Evolutionary conservation across 1,140 invertebrate species (phyloP), one percentile per base, ranked within the genome.

Genomic region (Drosophila kepulauana): DNA sequence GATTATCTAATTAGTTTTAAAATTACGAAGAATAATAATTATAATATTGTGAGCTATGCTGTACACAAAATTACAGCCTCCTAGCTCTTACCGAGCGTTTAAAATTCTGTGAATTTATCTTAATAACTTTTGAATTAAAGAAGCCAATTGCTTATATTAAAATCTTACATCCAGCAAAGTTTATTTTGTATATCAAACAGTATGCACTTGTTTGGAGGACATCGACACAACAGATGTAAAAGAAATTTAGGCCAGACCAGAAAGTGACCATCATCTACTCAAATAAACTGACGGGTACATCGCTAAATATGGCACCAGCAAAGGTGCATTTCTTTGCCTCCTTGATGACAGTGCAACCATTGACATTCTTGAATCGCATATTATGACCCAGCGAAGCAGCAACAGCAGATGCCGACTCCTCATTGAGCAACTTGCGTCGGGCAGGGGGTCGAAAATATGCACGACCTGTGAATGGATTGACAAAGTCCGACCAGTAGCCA

Each of bases 401-500:
- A 10, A 10, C 20, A 25, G 0, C 20, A 25, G 20, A 25, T 3
- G 20, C 0, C 20, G 20, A 25, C 35, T 38, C 1, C 1, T 63
- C 35, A 5, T 7, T 48, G 5, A 13, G 10, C 8, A 6, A 1
- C 2, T 45, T 73, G 11, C 68, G 73, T 2, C 35, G n/a, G 10
- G n/a, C 3, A 5, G 52, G 52, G 0, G 71, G 41, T 2, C 35
- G 59, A 16, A 80, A 88, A 20, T 81, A 75, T 6, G 78, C 78
- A 0, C 81, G 78, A 4, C 85, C 85, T 4, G 86, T 85, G 8
- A 79, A 52, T 5, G 85, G 85, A 52, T 89, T 89, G 5, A 89
- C 15, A 56, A 89, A 89, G 38, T 89, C 85, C 7, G 81, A 70
- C 85, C 85, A 89, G 46, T 72, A 89, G 10, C 85, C 85, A 4